A percentile compares a stretch with the other conserved stretches of the same genome.
Evolutionary conservation across 2,113 vertebrate genomes (phyloP).

Genomic region (Camarhynchus parvulus): DNA sequence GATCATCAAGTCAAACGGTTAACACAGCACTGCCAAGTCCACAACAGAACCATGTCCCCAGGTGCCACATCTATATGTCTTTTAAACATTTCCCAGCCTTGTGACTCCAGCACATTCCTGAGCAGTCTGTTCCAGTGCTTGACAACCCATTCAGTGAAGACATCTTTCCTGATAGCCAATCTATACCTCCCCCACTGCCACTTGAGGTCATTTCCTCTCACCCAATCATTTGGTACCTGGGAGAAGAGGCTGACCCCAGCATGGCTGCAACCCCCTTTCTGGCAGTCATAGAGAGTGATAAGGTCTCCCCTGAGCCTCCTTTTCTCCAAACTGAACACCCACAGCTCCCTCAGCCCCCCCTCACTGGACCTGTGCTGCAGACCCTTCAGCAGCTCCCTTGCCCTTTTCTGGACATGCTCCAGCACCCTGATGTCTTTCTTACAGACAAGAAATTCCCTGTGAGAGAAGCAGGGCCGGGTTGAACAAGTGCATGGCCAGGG

Average conservation of each 20-base stretch:
- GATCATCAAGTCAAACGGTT: neutral
- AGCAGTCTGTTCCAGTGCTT: neutral
- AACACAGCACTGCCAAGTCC: neutral
- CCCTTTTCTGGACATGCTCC: neutral
- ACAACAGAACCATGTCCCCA: neutral
- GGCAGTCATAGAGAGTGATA: neutral
- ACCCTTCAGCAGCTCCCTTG: neutral
- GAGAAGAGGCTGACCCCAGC: rapidly evolving
- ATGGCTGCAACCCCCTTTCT: neutral
- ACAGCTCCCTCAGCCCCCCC: neutral
- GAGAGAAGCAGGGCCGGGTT: rapidly evolving
- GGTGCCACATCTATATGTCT: neutral
- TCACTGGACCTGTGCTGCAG: neutral
- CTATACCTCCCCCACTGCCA: neutral
- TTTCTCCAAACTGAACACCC: neutral
- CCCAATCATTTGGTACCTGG: neutral
- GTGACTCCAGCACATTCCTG: neutral
- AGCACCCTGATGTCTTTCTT: neutral
- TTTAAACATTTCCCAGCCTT: neutral
- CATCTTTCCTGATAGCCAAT: neutral
- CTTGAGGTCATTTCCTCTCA: neutral
- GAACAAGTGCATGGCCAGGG: neutral
- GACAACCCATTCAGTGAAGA: neutral
- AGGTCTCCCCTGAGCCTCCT: neutral
- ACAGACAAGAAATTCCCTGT: neutral